Conservation (phyloP, 2,113 vertebrate genomes). For the Ramphastos sulfuratus region DNA sequence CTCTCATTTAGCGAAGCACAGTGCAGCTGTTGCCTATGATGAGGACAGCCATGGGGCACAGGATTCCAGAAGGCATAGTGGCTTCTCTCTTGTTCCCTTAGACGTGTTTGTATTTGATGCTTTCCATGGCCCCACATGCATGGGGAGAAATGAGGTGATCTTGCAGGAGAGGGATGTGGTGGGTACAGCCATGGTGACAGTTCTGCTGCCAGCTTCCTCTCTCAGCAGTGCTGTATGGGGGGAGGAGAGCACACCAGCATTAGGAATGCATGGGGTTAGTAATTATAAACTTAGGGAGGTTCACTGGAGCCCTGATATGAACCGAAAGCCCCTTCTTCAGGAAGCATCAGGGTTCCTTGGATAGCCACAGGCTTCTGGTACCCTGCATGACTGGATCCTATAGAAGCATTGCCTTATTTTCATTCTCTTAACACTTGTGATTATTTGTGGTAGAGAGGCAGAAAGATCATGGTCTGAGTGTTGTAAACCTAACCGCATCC, state of each 20-base stretch:
- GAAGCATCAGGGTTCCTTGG: not conserved
- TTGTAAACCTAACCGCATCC: not conserved
- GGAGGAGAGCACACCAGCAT: not conserved
- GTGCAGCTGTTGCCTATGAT: not conserved
- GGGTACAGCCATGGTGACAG: fast-evolving
- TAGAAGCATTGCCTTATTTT: not conserved
- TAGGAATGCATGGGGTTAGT: fast-evolving
- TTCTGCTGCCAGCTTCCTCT: not conserved
- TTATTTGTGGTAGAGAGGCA: not conserved
- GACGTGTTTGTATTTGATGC: fast-evolving
- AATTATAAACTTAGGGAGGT: not conserved
- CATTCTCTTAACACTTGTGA: not conserved
- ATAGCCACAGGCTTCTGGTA: not conserved
- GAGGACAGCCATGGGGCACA: too few relatives aligned
- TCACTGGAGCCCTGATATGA: not conserved
- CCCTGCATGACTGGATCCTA: fast-evolving
- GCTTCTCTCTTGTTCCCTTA: not conserved
- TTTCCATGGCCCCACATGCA: fast-evolving
- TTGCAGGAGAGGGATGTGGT: not conserved
- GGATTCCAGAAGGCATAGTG: fast-evolving
- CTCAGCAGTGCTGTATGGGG: fast-evolving
- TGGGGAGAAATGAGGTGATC: not conserved
- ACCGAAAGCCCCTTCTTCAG: not conserved
- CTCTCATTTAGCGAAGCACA: not conserved
- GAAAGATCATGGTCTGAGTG: not conserved